Evolutionary conservation across 2,797 vertebrate genomes (phyloP), one percentile per base, ranked within the genome.

Genomic region (Danionella dracula): DNA sequence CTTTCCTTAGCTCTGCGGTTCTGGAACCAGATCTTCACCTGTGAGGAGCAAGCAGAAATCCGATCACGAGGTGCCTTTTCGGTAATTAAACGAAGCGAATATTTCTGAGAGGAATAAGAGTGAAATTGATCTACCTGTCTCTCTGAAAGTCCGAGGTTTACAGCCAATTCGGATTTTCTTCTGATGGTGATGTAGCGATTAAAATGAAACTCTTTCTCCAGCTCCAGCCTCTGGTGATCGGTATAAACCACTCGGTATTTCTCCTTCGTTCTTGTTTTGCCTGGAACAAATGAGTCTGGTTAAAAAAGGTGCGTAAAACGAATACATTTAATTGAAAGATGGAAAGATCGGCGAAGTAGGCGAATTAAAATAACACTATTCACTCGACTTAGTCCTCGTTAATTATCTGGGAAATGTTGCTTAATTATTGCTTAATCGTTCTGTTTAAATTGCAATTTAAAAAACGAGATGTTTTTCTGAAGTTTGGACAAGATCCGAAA

Each of bases 1-100:
- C 94, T 88, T 72, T 97, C 95, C 75, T 95, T 98, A 1, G 94
- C 94, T 71, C 94, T 85, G 70, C 93, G 93, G 76, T 97, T 96
- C 85, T 98, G 94, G 81, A 98, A 97, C 95, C 94, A 98, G 63
- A 97, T 98, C 84, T 98, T 96, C 53, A 96, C 94, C 95, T 97
- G 82, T 23, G 55, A 69, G 49, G 8, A 74, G 49, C 53, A 70
- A 32, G 1, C 8, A n/a, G 2, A 38, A 27, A 10, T n/a, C n/a
- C n/a, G n/a, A n/a, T n/a, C n/a, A n/a, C n/a, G 6, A 4, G 5
- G 1, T 9, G 10, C 15, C 23, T n/a, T 55, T 6, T 1, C 8
- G 37, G 1, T 8, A n/a, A n/a, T n/a, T n/a, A n/a, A n/a, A n/a
- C n/a, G n/a, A n/a, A n/a, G n/a, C n/a, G n/a, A n/a, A n/a, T n/a